Evolutionary conservation across 2,888 invertebrate species (phyloP), one percentile per base, ranked within the genome.

Genomic region (Syrista parreyssii): DNA sequence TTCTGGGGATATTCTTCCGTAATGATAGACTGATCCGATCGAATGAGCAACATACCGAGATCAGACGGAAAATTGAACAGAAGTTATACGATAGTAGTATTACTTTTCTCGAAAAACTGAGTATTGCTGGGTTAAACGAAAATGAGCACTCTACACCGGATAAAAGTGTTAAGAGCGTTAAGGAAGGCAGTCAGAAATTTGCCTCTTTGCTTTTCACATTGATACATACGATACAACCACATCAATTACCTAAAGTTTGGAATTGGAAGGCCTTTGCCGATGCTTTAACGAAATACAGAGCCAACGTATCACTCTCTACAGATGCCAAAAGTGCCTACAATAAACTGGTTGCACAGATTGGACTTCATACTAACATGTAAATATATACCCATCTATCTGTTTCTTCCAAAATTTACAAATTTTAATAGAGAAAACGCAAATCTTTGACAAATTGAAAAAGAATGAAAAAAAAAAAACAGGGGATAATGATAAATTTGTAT

Each of bases 1-100:
- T 96, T 79, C 88, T 96, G 73, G 92, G 92, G n/a, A 92, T 94
- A 4, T 94, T 96, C 82, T 96, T 95, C 88, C 92, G 93, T 74
- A 94, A 95, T 84, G 90, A 94, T 23, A 93, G 94, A 84, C 87
- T 92, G 68, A 87, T 93, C 40, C 93, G 93, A 81, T 91, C 89
- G 12, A 91, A 92, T n/a, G 87, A 88, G 68, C 87, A 90, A 31
- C 83, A 91, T 30, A 85, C 83, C 36, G 91, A 92, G 76, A 85
- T 94, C 75, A 83, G 89, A 12, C 89, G 81, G 15, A 78, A 92
- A 76, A 85, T 93, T 76, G 94, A 95, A 85, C 87, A 86, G 1
- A 89, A 88, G 74, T 93, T 95, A 81, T 92, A 91, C 81, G 89
- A 86, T 36, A 91, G 92, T 71, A 88, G 93, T 71, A 87, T 90